Conservation (phyloP, 1,140 invertebrate species). For the Dreissena rostriformis region DNA sequence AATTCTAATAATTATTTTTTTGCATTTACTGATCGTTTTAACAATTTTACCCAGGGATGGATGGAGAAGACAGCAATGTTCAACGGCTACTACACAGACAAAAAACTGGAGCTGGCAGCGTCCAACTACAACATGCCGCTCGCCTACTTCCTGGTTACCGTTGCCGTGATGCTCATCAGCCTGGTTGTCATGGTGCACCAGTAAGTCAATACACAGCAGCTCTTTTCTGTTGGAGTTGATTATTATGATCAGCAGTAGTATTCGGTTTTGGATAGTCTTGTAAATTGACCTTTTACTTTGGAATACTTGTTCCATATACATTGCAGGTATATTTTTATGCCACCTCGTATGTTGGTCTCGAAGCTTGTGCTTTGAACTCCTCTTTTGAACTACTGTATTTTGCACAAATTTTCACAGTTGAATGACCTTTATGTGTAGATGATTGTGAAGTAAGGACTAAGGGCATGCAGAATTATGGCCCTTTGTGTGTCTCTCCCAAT, state of each 20-base stretch:
- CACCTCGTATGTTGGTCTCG: not conserved
- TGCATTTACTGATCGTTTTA: no score
- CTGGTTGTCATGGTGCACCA: constrained; percentile 84
- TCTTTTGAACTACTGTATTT: no score
- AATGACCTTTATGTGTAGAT: no score
- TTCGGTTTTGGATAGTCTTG: not conserved
- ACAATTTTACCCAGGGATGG: constrained; percentile 81
- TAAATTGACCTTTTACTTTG: no score
- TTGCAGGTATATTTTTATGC: not conserved
- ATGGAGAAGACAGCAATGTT: constrained; percentile 89
- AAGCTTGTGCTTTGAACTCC: no score
- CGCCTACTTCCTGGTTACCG: constrained; percentile 86
- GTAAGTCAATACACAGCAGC: not conserved
- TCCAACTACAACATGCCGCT: constrained; percentile 87
- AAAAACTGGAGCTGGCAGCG: constrained; percentile 37
- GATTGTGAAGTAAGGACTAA: no score
- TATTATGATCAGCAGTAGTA: not conserved
- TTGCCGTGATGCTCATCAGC: constrained; percentile 85
- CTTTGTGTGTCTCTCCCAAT: no score
- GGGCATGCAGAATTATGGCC: no score
- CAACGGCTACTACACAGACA: constrained; percentile 87
- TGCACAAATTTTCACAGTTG: no score
- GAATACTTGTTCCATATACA: no score
- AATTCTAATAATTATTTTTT: no score
- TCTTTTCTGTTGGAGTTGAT: not conserved